Conservation (phyloP, 2,797 vertebrate species). For the Peromyscus aztecus region DNA sequence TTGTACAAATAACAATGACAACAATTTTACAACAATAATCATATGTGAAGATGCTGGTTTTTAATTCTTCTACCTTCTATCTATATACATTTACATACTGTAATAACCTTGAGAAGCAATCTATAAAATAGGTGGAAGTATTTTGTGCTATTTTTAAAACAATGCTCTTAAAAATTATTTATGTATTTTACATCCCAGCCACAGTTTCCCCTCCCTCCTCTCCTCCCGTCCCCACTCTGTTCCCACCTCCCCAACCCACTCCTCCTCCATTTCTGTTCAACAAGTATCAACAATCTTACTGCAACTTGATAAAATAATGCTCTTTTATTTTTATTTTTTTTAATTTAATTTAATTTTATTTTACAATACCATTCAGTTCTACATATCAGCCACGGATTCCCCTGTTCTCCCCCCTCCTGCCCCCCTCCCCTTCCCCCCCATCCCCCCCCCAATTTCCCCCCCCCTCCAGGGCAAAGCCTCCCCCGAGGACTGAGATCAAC, state of each 20-base stretch:
- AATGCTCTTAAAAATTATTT: neutral
- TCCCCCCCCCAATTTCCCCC: too few species aligned
- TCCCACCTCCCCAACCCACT: neutral
- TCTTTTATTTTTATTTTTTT: neutral
- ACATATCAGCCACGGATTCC: too few species aligned
- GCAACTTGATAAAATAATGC: neutral
- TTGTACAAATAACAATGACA: neutral
- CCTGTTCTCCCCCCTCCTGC: too few species aligned
- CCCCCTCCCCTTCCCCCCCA: too few species aligned
- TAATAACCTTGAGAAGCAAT: neutral
- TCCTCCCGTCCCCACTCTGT: neutral
- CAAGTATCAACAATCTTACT: neutral
- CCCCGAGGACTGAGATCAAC: too few species aligned
- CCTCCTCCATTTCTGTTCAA: neutral
- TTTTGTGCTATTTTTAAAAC: neutral
- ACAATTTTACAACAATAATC: neutral
- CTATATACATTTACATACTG: neutral
- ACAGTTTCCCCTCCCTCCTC: neutral
- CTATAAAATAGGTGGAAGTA: conserved; percentile 10
- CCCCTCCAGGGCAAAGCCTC: too few species aligned
- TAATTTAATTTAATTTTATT: too few species aligned
- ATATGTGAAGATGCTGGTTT: neutral
- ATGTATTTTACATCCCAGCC: neutral
- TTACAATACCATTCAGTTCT: too few species aligned
- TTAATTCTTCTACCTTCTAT: neutral